Evolutionary conservation across 2,113 vertebrate species (phyloP).

Genomic region (Esox niger): DNA sequence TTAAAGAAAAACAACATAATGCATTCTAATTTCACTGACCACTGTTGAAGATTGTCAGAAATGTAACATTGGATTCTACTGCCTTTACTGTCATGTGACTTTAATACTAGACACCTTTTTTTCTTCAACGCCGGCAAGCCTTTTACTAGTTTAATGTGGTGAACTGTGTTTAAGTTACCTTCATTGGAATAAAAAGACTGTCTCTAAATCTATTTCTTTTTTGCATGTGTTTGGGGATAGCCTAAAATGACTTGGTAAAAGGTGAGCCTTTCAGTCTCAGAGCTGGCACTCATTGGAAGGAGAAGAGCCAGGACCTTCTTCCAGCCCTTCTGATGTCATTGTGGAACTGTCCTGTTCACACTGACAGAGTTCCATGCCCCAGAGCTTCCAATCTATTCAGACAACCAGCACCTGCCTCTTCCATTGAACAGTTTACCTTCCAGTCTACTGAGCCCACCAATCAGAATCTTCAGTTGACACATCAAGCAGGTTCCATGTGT

Average conservation of each 20-base stretch:
- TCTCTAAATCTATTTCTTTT: slow-evolving; percentile 59
- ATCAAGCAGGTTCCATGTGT: slow-evolving; percentile 25
- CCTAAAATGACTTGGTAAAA: slow-evolving; percentile 90
- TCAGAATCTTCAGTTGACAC: slow-evolving; percentile 14
- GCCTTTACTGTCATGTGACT: slow-evolving; percentile 79
- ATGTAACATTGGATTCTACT: slow-evolving; percentile 64
- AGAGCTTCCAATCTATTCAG: slow-evolving; percentile 30
- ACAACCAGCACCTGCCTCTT: slow-evolving; percentile 31
- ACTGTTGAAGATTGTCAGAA: slow-evolving; percentile 53
- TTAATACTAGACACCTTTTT: slow-evolving; percentile 54
- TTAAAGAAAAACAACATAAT: slow-evolving; percentile 45
- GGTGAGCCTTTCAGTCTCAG: slow-evolving; percentile 61
- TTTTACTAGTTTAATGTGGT: slow-evolving; percentile 92
- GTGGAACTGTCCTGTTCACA: slow-evolving; percentile 43
- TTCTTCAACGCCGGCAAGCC: slow-evolving; percentile 59
- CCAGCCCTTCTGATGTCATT: slow-evolving; percentile 39
- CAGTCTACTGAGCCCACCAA: slow-evolving; percentile 36
- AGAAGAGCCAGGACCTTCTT: slow-evolving; percentile 50
- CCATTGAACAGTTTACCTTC: slow-evolving; percentile 38
- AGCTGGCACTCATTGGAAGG: slow-evolving; percentile 84
- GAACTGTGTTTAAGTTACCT: slow-evolving; percentile 76
- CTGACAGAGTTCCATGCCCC: slow-evolving; percentile 40
- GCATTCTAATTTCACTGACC: slow-evolving; percentile 57
- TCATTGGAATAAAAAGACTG: slow-evolving; percentile 59
- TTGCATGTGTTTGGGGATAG: slow-evolving; percentile 68